Evolutionary conservation across 2,113 vertebrate species (phyloP).

Genomic region (Nesogale talazaci): DNA sequence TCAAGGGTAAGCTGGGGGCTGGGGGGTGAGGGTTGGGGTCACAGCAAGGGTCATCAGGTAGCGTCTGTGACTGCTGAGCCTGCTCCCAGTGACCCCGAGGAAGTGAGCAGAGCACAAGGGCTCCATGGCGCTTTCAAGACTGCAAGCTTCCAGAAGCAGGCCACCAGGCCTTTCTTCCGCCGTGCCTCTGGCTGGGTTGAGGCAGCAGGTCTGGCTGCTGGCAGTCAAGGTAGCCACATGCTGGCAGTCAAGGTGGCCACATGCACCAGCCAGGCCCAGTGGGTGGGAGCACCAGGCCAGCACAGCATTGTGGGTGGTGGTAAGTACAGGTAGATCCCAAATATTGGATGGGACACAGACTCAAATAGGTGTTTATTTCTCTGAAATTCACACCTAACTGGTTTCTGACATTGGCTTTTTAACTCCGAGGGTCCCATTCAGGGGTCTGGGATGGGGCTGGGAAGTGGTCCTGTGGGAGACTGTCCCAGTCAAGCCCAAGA

Average conservation of each 20-base stretch:
- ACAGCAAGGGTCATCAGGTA: neutral
- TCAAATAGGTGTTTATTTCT: neutral
- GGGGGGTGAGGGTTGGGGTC: too few species aligned
- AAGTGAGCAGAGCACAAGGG: neutral
- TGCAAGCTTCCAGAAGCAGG: neutral
- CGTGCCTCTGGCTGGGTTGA: neutral
- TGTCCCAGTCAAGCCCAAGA: neutral
- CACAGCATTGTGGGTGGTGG: neutral
- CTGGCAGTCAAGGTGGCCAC: neutral
- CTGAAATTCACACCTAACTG: neutral
- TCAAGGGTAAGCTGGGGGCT: slow-evolving; percentile 63
- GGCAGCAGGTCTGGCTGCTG: neutral
- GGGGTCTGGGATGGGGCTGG: neutral
- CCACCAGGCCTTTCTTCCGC: neutral
- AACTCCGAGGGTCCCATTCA: neutral
- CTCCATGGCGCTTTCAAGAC: neutral
- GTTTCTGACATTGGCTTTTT: neutral
- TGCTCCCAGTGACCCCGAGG: neutral
- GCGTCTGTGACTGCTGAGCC: neutral
- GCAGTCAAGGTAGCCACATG: neutral
- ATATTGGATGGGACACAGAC: neutral
- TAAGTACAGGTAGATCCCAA: neutral
- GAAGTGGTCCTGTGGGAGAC: neutral
- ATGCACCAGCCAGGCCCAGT: neutral
- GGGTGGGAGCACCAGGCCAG: neutral